Evolutionary conservation across 2,797 vertebrate species (phyloP).

Genomic region (Schizothorax lantsangensis): DNA sequence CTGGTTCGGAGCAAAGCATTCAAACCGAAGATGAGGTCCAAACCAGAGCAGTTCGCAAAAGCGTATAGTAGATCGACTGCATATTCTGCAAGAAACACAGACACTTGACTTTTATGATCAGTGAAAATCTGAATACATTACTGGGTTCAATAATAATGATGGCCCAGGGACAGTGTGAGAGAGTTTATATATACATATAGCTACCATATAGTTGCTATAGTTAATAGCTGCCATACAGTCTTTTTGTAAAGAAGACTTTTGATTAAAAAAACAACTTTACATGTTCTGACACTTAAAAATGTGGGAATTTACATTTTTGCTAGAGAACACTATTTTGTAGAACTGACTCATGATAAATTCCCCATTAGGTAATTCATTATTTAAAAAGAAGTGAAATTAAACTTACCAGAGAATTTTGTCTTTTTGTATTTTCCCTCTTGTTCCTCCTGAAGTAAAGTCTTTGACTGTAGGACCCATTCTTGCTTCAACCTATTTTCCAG

Average conservation of each 20-base stretch:
- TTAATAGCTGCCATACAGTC: background rate
- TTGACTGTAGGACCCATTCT: constrained; percentile 82
- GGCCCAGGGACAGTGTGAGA: background rate
- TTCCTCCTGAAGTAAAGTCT: constrained; percentile 77
- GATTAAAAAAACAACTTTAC: background rate
- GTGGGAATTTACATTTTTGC: background rate
- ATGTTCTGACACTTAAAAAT: background rate
- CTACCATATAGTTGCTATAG: background rate
- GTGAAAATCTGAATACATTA: background rate
- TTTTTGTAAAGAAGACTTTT: background rate
- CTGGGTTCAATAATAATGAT: background rate
- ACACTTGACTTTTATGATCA: background rate
- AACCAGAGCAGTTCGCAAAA: constrained; percentile 85
- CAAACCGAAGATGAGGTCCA: constrained; percentile 93
- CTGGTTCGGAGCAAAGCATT: constrained; percentile 87
- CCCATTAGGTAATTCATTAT: background rate
- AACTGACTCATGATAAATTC: background rate
- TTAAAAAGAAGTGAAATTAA: background rate
- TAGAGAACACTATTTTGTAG: background rate
- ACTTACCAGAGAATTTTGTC: constrained; percentile 86
- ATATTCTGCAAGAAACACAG: constrained; percentile 71
- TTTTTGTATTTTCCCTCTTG: constrained; percentile 73
- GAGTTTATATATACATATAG: background rate
- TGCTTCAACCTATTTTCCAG: constrained; percentile 75
- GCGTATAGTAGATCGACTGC: constrained; percentile 86